Evolutionary conservation across 2,888 invertebrate genomes (phyloP), one percentile per base, ranked within the genome.

Genomic region (Spilosoma lubricipeda): DNA sequence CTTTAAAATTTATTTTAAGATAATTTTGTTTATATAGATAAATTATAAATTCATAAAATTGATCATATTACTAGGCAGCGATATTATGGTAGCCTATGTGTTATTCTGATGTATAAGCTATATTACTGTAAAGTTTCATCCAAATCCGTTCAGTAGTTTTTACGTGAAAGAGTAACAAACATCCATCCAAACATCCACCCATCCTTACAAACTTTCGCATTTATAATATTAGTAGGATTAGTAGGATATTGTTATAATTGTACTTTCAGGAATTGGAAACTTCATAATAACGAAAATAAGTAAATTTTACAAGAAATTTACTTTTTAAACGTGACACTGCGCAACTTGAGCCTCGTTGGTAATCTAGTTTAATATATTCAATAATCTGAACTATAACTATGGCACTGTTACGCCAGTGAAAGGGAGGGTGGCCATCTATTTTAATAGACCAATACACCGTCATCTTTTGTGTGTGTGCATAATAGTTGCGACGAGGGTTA

Each of bases 381-480:
- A 78, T 81, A 88, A 85, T 69, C 82, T 83, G 78, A 84, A 89
- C 92, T 93, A 92, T 92, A 89, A 90, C 85, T 92, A 84, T 81
- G 91, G 90, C 90, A 86, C 90, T 86, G 87, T 91, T 91, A 88
- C 90, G 90, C 88, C 87, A 93, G 95, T 94, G 95, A 95, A 95
- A 95, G 95, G 94, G 92, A 93, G 94, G 94, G 94, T 94, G 89
- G 90, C 91, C 92, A 94, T 94, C 93, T 93, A 92, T 93, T 93
- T 91, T 90, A 91, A 88, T 90, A 89, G 91, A 93, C 89, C 89
- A 89, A 89, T 84, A 85, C 85, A 74, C 78, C 81, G 81, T 78
- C 81, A 84, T 85, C 85, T 82, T 85, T 84, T 85, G 84, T 84
- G 79, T 85, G 85, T 85, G 83, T 87, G 88, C 82, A 83, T 83